A percentile compares a stretch with the other conserved stretches of the same genome.
These are phyloP conservation scores for Onychomys leucogaster DNA, from an alignment of 2,797 vertebrate genomes.

Conservation along the genomic window DNA sequence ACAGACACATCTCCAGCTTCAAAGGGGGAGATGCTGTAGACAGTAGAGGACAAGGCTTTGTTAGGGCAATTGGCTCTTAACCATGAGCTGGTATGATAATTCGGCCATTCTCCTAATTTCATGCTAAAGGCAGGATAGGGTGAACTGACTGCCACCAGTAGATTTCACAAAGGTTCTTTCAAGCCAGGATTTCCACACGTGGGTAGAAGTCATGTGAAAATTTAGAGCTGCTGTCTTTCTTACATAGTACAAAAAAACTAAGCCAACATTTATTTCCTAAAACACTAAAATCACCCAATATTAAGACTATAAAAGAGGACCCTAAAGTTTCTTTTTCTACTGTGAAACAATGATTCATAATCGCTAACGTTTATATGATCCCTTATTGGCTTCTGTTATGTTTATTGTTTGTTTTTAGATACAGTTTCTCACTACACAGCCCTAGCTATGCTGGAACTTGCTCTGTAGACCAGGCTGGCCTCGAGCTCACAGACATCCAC, in stretches of 20 bases:
- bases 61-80: neutral
- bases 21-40: neutral
- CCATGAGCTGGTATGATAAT: neutral
- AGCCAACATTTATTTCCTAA: slow-evolving; percentile 58
- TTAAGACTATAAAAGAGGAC: neutral
- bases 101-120: neutral
- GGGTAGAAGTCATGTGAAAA: slow-evolving; percentile 6
- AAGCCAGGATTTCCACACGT: slow-evolving; percentile 7
- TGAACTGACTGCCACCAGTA: neutral
- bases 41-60: neutral
- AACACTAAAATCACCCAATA: slow-evolving; percentile 8
- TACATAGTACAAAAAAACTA: slow-evolving; percentile 60
- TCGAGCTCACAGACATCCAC: neutral
- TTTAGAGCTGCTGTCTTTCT: slow-evolving; percentile 46
- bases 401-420: slow-evolving; percentile 9
- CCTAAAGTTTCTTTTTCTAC: slow-evolving; percentile 14
- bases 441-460: neutral
- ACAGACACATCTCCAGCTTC: neutral
- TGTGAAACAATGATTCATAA: slow-evolving; percentile 44
- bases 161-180: slow-evolving; percentile 3
- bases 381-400: neutral
- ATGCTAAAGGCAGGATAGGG: neutral
- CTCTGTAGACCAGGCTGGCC: neutral
- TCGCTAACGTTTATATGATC: slow-evolving; percentile 30
- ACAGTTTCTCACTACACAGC: neutral